Conservation (phyloP, 1,140 invertebrate species). For the Xylocopa sonorina region DNA sequence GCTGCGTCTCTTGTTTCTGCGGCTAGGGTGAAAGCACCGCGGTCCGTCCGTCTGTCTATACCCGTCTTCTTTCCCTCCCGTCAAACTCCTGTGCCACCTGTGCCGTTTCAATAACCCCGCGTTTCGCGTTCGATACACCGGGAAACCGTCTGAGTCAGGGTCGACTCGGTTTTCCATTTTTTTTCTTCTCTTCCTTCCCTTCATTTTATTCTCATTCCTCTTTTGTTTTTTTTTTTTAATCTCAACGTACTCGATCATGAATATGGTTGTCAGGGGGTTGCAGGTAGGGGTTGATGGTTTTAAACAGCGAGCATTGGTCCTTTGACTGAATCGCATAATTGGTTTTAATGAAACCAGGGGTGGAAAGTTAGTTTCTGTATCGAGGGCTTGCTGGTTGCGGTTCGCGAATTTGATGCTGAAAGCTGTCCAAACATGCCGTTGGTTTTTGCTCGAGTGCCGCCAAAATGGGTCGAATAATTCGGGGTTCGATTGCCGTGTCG, state of each 20-base stretch:
- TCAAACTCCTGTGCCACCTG: constrained; percentile 4
- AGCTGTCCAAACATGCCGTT: neutral
- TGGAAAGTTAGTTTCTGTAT: neutral
- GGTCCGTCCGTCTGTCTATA: neutral
- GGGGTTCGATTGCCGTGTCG: no score
- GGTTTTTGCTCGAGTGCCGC: no score
- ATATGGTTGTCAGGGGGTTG: neutral
- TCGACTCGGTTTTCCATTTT: neutral
- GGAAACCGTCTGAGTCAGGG: neutral
- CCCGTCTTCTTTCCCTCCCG: neutral
- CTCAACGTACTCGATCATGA: no score
- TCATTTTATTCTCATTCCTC: neutral
- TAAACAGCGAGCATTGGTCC: neutral
- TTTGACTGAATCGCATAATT: neutral
- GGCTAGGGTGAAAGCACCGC: constrained; percentile 32
- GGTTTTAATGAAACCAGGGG: constrained; percentile 9
- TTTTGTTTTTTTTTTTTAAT: neutral
- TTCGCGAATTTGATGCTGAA: neutral
- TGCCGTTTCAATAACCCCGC: neutral
- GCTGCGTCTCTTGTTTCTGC: constrained; percentile 58
- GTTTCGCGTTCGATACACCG: neutral
- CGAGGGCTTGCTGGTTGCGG: neutral
- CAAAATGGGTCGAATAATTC: no score
- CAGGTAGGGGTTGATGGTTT: neutral
- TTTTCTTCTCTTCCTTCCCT: neutral